A percentile compares a stretch with the other conserved stretches of the same genome.
phyloP scores from a whole-genome alignment of 2,797 vertebrate species.

The Adelosebastes latens region DNA sequence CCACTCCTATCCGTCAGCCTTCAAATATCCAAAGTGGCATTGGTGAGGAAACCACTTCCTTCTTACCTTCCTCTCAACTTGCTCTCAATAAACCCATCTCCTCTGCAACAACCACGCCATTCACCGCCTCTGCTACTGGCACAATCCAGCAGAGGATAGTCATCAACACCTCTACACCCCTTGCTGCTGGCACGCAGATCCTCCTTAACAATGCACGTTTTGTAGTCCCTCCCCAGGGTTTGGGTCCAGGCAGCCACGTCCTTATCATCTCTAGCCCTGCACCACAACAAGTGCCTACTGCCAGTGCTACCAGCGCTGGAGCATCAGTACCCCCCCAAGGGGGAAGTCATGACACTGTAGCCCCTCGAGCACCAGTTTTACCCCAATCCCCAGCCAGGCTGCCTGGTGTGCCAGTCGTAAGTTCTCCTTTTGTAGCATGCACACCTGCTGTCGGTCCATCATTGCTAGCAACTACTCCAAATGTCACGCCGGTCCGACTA shows the following conservation, averaged over 20 bases:
- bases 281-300: slow-evolving; percentile 71
- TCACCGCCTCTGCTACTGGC: slow-evolving; percentile 73
- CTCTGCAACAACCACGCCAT: slow-evolving; percentile 14
- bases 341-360: slow-evolving; percentile 53
- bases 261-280: slow-evolving; percentile 87
- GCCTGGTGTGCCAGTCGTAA: slow-evolving; percentile 46
- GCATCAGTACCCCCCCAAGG: slow-evolving; percentile 59
- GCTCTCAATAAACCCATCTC: slow-evolving; percentile 34
- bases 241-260: slow-evolving; percentile 93
- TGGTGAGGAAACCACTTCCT: slow-evolving; percentile 23
- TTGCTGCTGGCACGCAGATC: slow-evolving; percentile 95
- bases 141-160: slow-evolving; percentile 92
- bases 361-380: slow-evolving; percentile 50
- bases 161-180: slow-evolving; percentile 91
- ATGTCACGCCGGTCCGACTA: slow-evolving; percentile 28
- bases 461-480: slow-evolving; percentile 40
- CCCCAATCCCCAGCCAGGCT: slow-evolving; percentile 44
- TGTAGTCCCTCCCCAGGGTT: slow-evolving; percentile 94
- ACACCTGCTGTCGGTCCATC: slow-evolving; percentile 44
- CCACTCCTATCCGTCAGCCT: slow-evolving; percentile 16
- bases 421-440: slow-evolving; percentile 59
- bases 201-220: slow-evolving; percentile 92
- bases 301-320: slow-evolving; percentile 44
- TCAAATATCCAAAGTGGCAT: slow-evolving; percentile 30
- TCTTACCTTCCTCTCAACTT: slow-evolving; percentile 30